These are phyloP conservation scores for Geopemphigus sp. DNA, from an alignment of 1,140 invertebrate species.

Conservation along the genomic window DNA sequence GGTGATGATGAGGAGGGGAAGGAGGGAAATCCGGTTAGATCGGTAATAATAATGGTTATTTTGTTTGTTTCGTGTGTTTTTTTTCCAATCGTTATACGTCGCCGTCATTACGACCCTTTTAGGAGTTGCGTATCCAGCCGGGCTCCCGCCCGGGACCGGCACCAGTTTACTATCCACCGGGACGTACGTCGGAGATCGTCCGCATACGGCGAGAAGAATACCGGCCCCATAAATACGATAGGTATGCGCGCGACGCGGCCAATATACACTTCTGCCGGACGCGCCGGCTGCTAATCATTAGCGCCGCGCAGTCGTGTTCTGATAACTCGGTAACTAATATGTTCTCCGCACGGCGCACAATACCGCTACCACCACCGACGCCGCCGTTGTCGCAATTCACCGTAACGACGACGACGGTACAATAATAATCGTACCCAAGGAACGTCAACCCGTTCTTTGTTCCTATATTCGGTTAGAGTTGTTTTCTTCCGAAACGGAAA, in stretches of 20 bases:
- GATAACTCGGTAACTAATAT: conserved; percentile 34
- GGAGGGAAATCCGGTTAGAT: conserved; percentile 39
- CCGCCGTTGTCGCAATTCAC: conserved; percentile 2
- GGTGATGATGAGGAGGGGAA: no score
- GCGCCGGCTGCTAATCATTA: conserved; percentile 40
- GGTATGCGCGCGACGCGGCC: background rate
- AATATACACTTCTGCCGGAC: conserved; percentile 2
- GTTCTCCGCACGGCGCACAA: background rate
- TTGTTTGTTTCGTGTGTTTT: background rate
- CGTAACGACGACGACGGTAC: no score
- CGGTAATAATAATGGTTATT: background rate
- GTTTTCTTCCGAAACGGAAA: no score
- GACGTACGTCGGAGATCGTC: background rate
- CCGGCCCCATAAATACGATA: no score
- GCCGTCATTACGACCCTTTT: conserved; percentile 6
- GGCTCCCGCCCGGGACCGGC: background rate
- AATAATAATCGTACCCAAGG: no score
- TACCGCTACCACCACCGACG: background rate
- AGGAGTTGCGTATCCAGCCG: background rate
- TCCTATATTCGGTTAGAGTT: no score
- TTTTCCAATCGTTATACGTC: background rate
- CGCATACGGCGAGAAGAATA: background rate
- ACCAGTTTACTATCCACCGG: conserved; percentile 28
- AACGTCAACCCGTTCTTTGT: no score
- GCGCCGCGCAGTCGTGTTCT: conserved; percentile 21